Base-by-base conservation (phyloP, 2,797 vertebrate species). In the Lepus townsendii region DNA sequence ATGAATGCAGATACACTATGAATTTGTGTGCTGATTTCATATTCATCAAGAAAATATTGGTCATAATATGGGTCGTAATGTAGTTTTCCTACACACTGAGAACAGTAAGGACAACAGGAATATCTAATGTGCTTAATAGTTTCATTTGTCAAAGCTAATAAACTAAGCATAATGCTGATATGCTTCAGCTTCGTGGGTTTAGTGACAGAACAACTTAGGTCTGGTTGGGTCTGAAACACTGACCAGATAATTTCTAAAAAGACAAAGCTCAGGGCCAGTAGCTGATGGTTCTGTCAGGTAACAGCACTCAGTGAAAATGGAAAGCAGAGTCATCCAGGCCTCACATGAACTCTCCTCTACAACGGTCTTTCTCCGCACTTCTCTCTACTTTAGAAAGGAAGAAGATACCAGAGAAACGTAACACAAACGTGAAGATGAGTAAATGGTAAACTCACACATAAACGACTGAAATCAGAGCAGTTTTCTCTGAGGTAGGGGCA, bases 91-190 rank as follows among this genome's bases (percentile, higher is more conserved):
- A 69, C 26, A 79, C 12, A 42, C 2, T 68, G 78, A 80, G 7
- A 87, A n/a, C 50, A 11, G n/a, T 77, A 83, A 79, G 54, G 52
- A 42, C 54, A 86, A 47, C 13, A 8, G 30, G 42, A 84, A 20
- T 50, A 80, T 20, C 62, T 79, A 52, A 16, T 38, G 16, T 82
- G 16, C 47, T 57, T 63, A 72, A 84, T 7, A 54, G 52, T 26
- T n/a, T 90, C 69, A 32, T 13, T 83, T 83, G 65, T 84, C 79
- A 54, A 24, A 63, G 24, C n/a, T 94, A 80, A 62, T 83, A 54
- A 82, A 86, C 30, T 60, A 94, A 82, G 35, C 5, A 27, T 69
- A 89, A 89, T 42, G 47, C 22, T 69, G 26, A 86, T 27, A 71
- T 7, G 30, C 30, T 24, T 86, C 14, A 66, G 71, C 22, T 57